Base-by-base conservation (phyloP, 2,797 vertebrate genomes). In the Rhabdophis nuchalis region DNA sequence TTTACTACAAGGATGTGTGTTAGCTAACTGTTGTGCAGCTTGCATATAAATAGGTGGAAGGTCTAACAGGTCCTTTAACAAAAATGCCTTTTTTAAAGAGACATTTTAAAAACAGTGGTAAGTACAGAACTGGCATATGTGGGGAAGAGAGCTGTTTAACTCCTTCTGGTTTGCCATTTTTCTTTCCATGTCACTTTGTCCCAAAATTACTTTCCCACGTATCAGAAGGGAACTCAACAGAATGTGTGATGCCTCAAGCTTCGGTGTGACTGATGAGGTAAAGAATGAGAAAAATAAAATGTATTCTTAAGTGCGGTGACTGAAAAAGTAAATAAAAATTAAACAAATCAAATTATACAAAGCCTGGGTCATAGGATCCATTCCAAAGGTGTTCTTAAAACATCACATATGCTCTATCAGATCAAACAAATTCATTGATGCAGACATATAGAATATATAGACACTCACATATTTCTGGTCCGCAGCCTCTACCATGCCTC, bases 1-100 rank as follows among this genome's bases (percentile, higher is more conserved):
- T 89, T 96, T 96, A 93, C 95, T 91, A 85, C 12, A 77, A 94
- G 89, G 52, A 93, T 95, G 93, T 89, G 91, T 87, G 91, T 87
- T 91, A 89, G 60, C 50, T 41, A 77, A 56, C 54, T 93, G 88
- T 72, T 95, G 91, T 96, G 93, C 90, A 92, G 89, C 94, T 95
- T 92, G 85, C 56, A 50, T 91, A 58, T 85, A 41, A 92, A 85
- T 86, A 89, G 41, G 10, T 86, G 53, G 61, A 85, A 60, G 50
- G 20, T 41, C n/a, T 29, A 36, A 8, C 25, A 29, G 7, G 9
- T 20, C 61, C 77, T 72, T 18, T 88, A 27, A 58, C 23, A 58
- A 41, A 64, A 64, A n/a, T 32, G n/a, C 4, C 4, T 72, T 87
- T 32, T 87, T 90, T 1, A 87, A 36, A 27, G 20, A 20, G 36